These are phyloP conservation scores for Pipistrellus pygmaeus DNA, from an alignment of 2,797 vertebrate species.

Conservation along the genomic window DNA sequence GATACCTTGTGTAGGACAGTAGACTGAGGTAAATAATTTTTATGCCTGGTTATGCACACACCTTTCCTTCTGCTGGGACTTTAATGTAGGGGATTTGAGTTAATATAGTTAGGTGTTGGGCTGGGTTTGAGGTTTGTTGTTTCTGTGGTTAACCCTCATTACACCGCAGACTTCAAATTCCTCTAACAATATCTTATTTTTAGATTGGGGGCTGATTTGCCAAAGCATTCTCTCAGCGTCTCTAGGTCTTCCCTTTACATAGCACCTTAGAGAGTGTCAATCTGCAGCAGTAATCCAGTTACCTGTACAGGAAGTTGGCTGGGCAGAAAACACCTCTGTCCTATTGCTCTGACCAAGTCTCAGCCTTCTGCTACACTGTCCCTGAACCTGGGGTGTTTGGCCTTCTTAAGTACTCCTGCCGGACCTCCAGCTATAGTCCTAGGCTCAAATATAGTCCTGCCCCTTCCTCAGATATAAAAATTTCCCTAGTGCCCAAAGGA, in stretches of 20 bases:
- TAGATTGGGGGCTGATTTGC: conserved; percentile 46
- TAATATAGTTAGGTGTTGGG: conserved; percentile 47
- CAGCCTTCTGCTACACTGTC: background rate
- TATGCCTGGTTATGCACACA: conserved; percentile 7
- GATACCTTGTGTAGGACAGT: background rate
- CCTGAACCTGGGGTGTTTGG: conserved; percentile 11
- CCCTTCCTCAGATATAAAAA: background rate
- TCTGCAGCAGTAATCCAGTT: background rate
- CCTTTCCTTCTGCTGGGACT: conserved; percentile 33
- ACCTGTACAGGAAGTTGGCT: background rate
- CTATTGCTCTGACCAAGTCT: conserved; percentile 8
- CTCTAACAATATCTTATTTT: conserved; percentile 43
- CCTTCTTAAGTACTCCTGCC: background rate
- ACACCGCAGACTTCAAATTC: conserved; percentile 56
- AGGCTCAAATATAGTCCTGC: background rate
- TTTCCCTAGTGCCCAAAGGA: background rate
- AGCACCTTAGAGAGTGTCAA: background rate
- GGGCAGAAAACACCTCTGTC: background rate
- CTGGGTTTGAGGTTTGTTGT: conserved; percentile 64
- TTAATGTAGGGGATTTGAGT: conserved; percentile 55
- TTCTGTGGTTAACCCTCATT: conserved; percentile 69
- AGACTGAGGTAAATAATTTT: background rate
- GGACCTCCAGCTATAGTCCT: background rate
- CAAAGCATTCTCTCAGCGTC: background rate
- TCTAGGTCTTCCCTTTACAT: background rate